phyloP scores from a whole-genome alignment of 2,888 invertebrate genomes.

The Ormyrus thymus region DNA sequence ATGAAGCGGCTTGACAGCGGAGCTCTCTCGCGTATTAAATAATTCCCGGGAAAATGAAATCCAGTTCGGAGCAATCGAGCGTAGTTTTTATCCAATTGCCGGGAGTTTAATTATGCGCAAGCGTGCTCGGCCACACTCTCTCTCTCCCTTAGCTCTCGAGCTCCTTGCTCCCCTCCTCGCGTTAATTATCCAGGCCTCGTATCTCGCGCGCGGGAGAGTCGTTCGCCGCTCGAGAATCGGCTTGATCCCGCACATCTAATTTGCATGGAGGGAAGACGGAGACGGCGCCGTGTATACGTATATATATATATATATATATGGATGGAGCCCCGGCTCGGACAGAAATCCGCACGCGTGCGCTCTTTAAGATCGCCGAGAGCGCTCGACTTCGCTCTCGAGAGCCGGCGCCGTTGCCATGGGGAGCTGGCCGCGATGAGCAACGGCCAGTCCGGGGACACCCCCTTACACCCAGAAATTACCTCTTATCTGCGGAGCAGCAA shows the following conservation, averaged over 20 bases:
- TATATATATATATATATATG: not conserved
- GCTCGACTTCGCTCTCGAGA: not conserved
- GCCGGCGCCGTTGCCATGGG: constrained; percentile 30
- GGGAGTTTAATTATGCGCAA: constrained; percentile 26
- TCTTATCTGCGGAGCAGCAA: constrained; percentile 71
- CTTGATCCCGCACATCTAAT: constrained; percentile 42
- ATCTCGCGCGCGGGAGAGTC: constrained; percentile 13
- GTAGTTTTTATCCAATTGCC: constrained; percentile 25
- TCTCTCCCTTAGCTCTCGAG: not conserved
- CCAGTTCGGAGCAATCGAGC: constrained; percentile 20
- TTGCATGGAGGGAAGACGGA: constrained; percentile 36
- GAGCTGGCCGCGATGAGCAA: constrained; percentile 68
- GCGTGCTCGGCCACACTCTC: constrained; percentile 5
- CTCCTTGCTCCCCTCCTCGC: constrained; percentile 9
- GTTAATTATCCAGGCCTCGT: constrained; percentile 30
- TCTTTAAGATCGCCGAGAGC: constrained; percentile 6
- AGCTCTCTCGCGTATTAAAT: not conserved
- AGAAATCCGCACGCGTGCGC: not conserved
- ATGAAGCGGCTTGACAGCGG: no score
- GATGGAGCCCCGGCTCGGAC: not conserved
- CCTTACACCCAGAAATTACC: constrained; percentile 70
- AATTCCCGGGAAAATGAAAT: constrained; percentile 9
- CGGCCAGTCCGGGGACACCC: constrained; percentile 69
- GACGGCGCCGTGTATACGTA: not conserved
- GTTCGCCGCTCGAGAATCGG: constrained; percentile 24